Percentiles rank a stretch among this genome's conserved stretches.
Evolutionary conservation across 37 sponge, comb jelly and placozoan genomes (phyloP).

Genomic region (Oopsacas minuta): DNA sequence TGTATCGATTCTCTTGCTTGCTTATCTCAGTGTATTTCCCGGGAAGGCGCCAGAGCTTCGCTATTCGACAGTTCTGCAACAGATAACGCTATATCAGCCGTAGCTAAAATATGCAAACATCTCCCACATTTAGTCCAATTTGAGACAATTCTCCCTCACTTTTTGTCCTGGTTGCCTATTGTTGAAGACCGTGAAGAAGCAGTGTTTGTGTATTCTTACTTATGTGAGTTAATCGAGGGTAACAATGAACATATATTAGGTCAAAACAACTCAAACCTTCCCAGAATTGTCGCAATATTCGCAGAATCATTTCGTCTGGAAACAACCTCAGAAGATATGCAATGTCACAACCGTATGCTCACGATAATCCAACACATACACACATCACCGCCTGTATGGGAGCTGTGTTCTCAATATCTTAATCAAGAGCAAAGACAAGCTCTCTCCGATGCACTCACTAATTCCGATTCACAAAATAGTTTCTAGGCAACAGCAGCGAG

Average conservation of each 20-base stretch:
- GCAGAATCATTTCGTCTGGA: slow-evolving; percentile 47
- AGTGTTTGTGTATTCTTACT: slow-evolving; percentile 68
- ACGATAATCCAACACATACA: slow-evolving; percentile 75
- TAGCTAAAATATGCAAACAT: slow-evolving; percentile 87
- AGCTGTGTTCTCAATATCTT: slow-evolving; percentile 35
- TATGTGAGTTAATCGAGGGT: slow-evolving; percentile 84
- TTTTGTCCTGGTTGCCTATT: slow-evolving; percentile 94
- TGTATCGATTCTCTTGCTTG: slow-evolving; percentile 68
- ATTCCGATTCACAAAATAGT: background rate
- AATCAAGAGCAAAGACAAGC: slow-evolving; percentile 42
- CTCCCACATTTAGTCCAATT: slow-evolving; percentile 52
- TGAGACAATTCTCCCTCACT: slow-evolving; percentile 65
- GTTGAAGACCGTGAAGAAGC: slow-evolving; percentile 91
- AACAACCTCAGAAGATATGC: slow-evolving; percentile 31
- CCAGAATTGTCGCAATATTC: slow-evolving; percentile 59
- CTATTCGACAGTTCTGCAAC: slow-evolving; percentile 51
- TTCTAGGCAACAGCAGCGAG: background rate
- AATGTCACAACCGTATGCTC: slow-evolving; percentile 41
- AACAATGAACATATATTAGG: slow-evolving; percentile 67
- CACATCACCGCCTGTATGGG: slow-evolving; percentile 57
- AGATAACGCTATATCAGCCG: slow-evolving; percentile 93
- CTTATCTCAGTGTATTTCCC: slow-evolving; percentile 44
- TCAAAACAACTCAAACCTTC: slow-evolving; percentile 53
- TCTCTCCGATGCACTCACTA: slow-evolving; percentile 32
- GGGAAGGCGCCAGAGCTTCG: slow-evolving; percentile 35